A percentile compares a stretch with the other conserved stretches of the same genome.
These are phyloP conservation scores for Eubasilissa splendida DNA, from an alignment of 2,888 invertebrate species.

Conservation along the genomic window DNA sequence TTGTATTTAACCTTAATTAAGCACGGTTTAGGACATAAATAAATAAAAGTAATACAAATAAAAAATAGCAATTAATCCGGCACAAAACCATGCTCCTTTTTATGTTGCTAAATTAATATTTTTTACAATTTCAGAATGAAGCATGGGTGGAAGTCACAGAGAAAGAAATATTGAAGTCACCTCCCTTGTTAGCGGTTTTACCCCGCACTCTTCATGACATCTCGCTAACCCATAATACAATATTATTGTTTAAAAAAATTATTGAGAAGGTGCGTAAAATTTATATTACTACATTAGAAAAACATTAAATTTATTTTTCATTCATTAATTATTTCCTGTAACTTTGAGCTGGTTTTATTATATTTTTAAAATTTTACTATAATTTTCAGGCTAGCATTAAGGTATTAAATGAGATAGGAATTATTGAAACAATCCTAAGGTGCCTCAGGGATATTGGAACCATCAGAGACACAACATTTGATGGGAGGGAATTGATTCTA, in stretches of 20 bases:
- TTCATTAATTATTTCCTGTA: not conserved
- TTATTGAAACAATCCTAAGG: slow-evolving; percentile 65
- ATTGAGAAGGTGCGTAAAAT: slow-evolving; percentile 69
- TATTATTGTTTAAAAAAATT: slow-evolving; percentile 72
- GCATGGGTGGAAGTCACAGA: slow-evolving; percentile 67
- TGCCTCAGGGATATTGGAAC: slow-evolving; percentile 63
- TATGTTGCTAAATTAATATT: no score
- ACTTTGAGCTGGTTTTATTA: not conserved
- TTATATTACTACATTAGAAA: not conserved
- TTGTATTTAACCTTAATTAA: no score
- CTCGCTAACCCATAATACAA: slow-evolving; percentile 74
- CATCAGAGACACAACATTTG: slow-evolving; percentile 61
- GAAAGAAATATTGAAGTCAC: slow-evolving; percentile 69
- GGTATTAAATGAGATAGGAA: slow-evolving; percentile 64
- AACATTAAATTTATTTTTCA: not conserved
- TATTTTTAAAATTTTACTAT: not conserved
- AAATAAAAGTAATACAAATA: no score
- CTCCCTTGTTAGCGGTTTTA: slow-evolving; percentile 77
- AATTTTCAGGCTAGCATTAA: slow-evolving; percentile 61
- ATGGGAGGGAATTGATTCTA: slow-evolving; percentile 65
- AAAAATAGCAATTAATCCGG: no score
- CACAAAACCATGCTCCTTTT: no score
- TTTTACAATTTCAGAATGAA: slow-evolving; percentile 63
- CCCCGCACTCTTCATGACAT: slow-evolving; percentile 71
- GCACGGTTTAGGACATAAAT: no score